Evolutionary conservation across 2,797 vertebrate genomes (phyloP).

Genomic region (Adelosebastes latens): DNA sequence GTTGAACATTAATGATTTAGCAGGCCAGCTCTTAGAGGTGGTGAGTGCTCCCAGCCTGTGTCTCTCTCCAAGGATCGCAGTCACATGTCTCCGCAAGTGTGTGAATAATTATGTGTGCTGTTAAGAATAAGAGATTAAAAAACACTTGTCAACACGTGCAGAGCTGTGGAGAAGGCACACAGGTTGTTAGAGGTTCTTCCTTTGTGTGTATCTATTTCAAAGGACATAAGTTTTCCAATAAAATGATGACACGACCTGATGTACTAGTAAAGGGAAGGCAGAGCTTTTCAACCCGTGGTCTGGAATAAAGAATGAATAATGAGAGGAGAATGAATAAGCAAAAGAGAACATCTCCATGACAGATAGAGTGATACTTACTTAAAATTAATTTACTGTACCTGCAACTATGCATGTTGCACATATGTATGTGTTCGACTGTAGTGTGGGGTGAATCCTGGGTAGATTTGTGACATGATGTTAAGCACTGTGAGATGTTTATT

Average conservation of each 20-base stretch:
- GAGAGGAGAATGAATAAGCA: neutral
- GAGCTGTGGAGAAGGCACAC: neutral
- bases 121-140: neutral
- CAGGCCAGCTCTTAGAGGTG: slow-evolving; percentile 33
- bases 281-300: neutral
- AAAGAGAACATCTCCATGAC: neutral
- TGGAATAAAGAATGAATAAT: neutral
- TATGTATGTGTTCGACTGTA: neutral
- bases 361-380: neutral
- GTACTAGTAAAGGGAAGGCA: neutral
- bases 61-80: slow-evolving; percentile 21
- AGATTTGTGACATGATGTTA: neutral
- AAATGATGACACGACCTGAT: neutral
- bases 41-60: slow-evolving; percentile 28
- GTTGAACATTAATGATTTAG: slow-evolving; percentile 63
- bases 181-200: neutral
- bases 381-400: neutral
- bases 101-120: slow-evolving; percentile 4
- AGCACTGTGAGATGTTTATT: neutral
- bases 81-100: slow-evolving; percentile 37
- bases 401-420: neutral
- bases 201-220: neutral
- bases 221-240: neutral
- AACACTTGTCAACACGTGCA: neutral
- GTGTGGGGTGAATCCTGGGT: neutral